These are phyloP conservation scores for Cactoblastis cactorum DNA, from an alignment of 2,888 invertebrate species.

Conservation along the genomic window DNA sequence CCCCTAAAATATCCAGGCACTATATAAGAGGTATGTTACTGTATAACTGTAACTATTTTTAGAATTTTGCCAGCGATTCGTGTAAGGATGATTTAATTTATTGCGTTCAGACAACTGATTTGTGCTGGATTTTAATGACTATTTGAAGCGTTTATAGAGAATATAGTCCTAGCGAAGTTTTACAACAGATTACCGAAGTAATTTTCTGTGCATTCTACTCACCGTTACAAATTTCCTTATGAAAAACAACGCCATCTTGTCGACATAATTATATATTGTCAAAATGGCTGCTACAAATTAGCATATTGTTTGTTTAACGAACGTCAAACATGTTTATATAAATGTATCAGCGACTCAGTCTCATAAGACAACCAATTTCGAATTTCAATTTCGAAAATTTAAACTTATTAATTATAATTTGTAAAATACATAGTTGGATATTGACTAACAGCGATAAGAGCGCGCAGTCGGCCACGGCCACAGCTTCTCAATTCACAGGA, in stretches of 20 bases:
- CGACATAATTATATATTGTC: neutral
- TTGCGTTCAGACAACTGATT: neutral
- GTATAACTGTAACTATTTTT: neutral
- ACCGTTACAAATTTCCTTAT: too few species aligned
- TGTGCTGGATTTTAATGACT: neutral
- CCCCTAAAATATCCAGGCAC: neutral
- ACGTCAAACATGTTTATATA: neutral
- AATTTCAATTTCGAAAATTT: neutral
- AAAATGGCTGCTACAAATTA: neutral
- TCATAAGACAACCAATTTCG: slow-evolving; percentile 18
- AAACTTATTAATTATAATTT: neutral
- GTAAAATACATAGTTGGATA: neutral
- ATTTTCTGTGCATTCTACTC: too few species aligned
- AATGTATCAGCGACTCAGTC: slow-evolving; percentile 1
- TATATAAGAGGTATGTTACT: neutral
- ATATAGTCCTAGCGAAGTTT: too few species aligned
- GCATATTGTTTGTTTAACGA: neutral
- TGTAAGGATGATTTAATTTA: neutral
- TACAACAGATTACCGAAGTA: too few species aligned
- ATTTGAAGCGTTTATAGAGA: too few species aligned
- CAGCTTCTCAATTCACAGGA: neutral
- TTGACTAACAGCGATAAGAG: slow-evolving; percentile 4
- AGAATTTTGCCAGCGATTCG: neutral
- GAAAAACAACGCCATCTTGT: too few species aligned
- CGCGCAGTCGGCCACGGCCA: slow-evolving; percentile 1